These are phyloP conservation scores for Myiagra hebetior DNA, from an alignment of 2,113 vertebrate genomes.

Conservation along the genomic window DNA sequence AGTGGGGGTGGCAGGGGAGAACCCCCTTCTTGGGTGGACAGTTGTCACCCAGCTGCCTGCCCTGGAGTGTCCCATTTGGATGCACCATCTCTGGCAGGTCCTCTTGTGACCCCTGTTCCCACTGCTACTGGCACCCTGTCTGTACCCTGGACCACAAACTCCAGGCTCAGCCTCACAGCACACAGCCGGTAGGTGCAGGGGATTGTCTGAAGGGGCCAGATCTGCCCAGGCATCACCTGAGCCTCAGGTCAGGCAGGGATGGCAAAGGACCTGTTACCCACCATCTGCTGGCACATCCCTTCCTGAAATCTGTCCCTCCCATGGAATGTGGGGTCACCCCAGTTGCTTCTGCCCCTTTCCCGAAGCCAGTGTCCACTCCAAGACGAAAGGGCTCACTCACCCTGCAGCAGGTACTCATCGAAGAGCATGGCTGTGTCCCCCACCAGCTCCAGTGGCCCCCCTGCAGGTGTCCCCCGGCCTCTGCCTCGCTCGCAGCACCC, in stretches of 20 bases:
- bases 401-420: neutral
- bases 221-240: accelerated
- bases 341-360: neutral
- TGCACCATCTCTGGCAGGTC: neutral
- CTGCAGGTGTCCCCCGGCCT: neutral
- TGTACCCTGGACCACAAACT: neutral
- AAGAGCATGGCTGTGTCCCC: constrained; percentile 32
- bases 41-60: neutral
- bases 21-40: neutral
- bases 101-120: accelerated
- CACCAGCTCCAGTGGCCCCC: neutral
- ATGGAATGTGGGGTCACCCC: accelerated
- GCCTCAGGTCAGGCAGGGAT: neutral
- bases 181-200: no score
- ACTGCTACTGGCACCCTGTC: neutral
- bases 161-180: accelerated
- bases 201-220: neutral
- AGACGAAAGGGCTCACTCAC: neutral
- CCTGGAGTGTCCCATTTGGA: neutral
- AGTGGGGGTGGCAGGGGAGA: neutral
- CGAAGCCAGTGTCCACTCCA: accelerated
- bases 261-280: neutral
- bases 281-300: neutral
- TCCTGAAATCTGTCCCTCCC: accelerated
- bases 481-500: neutral